Percentiles rank a stretch among this genome's conserved stretches.
These are phyloP conservation scores for Brienomyrus brachyistius DNA, from an alignment of 2,113 vertebrate species.

Conservation along the genomic window DNA sequence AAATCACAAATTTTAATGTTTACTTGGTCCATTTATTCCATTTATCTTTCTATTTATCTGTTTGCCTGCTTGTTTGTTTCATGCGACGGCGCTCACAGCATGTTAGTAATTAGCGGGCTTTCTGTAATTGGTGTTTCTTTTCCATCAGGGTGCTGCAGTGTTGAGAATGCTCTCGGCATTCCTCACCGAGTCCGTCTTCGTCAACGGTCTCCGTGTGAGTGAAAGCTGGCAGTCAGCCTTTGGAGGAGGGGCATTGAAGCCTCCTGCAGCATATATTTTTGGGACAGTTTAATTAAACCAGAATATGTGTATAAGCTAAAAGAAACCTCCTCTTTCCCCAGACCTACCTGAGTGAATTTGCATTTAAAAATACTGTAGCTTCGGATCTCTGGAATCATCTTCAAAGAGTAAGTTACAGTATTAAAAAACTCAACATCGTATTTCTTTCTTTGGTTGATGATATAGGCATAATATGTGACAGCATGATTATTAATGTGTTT, in stretches of 20 bases:
- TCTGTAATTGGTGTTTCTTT: neutral
- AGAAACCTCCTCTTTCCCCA: slow-evolving; percentile 39
- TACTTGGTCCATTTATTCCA: neutral
- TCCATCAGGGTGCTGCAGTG: slow-evolving; percentile 74
- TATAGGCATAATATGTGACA: neutral
- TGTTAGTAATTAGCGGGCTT: neutral
- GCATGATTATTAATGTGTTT: neutral
- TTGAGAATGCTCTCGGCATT: slow-evolving; percentile 86
- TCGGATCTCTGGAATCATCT: slow-evolving; percentile 77
- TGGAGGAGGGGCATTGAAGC: too few relatives aligned
- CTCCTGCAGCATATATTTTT: neutral
- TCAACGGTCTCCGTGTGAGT: slow-evolving; percentile 74
- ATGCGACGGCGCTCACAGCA: neutral
- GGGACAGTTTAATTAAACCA: neutral
- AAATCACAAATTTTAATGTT: neutral
- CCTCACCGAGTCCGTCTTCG: slow-evolving; percentile 72
- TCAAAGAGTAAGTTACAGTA: slow-evolving; percentile 58
- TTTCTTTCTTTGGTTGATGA: neutral
- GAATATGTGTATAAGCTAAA: neutral
- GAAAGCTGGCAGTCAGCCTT: neutral
- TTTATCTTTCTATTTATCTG: neutral
- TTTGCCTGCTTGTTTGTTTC: neutral
- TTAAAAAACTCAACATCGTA: neutral
- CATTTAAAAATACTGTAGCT: slow-evolving; percentile 69
- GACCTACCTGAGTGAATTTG: slow-evolving; percentile 71